These are phyloP conservation scores for Orthosia cruda DNA, from an alignment of 2,888 invertebrate species.

Conservation along the genomic window DNA sequence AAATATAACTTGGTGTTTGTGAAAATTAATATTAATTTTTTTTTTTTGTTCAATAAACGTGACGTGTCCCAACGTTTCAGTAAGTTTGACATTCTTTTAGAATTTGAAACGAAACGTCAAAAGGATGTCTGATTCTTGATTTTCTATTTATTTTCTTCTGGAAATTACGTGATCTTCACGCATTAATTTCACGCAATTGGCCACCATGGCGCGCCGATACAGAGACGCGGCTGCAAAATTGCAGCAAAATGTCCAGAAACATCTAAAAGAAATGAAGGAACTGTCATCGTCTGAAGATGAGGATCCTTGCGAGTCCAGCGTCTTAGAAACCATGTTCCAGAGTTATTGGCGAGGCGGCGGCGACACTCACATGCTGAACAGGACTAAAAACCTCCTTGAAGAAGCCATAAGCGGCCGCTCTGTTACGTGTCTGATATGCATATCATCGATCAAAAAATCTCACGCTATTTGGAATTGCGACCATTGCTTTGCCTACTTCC, in stretches of 20 bases:
- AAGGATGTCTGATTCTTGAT: conserved; percentile 16
- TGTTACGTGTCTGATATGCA: conserved; percentile 97
- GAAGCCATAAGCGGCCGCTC: conserved; percentile 96
- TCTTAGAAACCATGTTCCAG: conserved; percentile 86
- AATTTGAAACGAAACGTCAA: neutral
- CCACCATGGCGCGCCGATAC: conserved; percentile 86
- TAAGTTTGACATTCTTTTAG: conserved; percentile 18
- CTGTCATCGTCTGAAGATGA: conserved; percentile 89
- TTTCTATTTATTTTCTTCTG: conserved; percentile 3
- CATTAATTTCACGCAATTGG: neutral
- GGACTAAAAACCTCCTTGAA: conserved; percentile 94
- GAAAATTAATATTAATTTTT: too few relatives aligned
- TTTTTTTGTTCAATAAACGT: neutral
- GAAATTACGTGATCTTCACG: neutral
- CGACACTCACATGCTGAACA: conserved; percentile 84
- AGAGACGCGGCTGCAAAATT: conserved; percentile 88
- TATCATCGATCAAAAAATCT: conserved; percentile 95
- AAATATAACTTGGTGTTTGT: too few relatives aligned
- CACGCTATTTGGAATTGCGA: conserved; percentile 97
- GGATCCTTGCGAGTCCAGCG: conserved; percentile 84
- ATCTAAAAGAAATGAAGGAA: conserved; percentile 87
- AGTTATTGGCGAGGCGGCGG: conserved; percentile 86
- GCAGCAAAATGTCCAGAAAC: conserved; percentile 88
- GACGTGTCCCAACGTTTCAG: conserved; percentile 25
- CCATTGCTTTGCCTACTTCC: conserved; percentile 96